A percentile compares a stretch with the other conserved stretches of the same genome.
These are phyloP conservation scores for Pocota personata DNA, from an alignment of 2,888 invertebrate genomes.

Conservation along the genomic window DNA sequence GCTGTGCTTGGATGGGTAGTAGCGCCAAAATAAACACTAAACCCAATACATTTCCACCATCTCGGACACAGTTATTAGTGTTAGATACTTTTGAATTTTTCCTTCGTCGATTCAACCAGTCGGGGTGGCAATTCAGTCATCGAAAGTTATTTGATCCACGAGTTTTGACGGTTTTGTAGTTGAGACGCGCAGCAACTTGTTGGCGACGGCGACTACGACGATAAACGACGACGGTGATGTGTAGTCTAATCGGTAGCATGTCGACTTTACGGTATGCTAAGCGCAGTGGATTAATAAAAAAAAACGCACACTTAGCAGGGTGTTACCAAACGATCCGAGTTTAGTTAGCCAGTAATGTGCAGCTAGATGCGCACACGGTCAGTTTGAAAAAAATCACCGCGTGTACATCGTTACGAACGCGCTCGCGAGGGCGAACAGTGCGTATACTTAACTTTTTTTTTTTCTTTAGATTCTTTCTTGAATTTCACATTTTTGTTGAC, in stretches of 20 bases:
- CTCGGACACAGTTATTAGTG: conserved; percentile 26
- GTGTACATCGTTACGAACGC: conserved; percentile 47
- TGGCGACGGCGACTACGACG: conserved; percentile 10
- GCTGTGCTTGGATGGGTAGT: conserved; percentile 39
- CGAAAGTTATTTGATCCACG: conserved; percentile 65
- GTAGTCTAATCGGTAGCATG: conserved; percentile 52
- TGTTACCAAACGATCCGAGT: conserved; percentile 15
- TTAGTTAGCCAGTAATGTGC: conserved; percentile 44
- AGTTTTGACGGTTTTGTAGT: conserved; percentile 46
- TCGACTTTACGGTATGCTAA: conserved; percentile 46
- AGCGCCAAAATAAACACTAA: conserved; percentile 71
- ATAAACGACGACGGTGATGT: conserved; percentile 24
- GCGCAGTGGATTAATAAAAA: background rate
- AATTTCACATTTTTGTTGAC: background rate
- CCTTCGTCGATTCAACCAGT: conserved; percentile 49
- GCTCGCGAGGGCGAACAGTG: conserved; percentile 36
- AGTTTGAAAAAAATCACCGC: conserved; percentile 61
- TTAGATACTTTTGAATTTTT: conserved; percentile 47
- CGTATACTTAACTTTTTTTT: conserved; percentile 23
- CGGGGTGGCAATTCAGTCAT: conserved; percentile 60
- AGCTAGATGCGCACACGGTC: conserved; percentile 46
- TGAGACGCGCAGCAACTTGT: conserved; percentile 44
- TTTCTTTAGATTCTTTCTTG: background rate
- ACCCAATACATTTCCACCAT: conserved; percentile 55
- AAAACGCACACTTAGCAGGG: background rate